phyloP scores from a whole-genome alignment of 53 echinoderm and acorn worm genomes.

The Echinarachnius parma region DNA sequence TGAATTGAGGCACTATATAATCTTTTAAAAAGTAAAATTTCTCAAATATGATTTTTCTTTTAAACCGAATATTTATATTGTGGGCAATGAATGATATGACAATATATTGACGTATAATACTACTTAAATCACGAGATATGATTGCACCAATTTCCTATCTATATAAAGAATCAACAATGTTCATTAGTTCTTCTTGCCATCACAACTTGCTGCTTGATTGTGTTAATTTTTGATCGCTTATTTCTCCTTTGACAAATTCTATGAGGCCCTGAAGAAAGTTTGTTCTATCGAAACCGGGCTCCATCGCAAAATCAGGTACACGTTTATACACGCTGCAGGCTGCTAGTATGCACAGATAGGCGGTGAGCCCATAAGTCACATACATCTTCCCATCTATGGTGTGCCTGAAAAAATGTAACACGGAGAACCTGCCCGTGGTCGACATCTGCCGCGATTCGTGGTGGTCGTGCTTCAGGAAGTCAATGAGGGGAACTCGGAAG shows the following conservation, averaged over 20 bases:
- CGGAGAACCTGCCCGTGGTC: conserved; percentile 31
- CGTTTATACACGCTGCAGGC: conserved; percentile 62
- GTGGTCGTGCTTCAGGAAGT: conserved; percentile 57
- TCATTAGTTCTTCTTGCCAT: too few relatives aligned
- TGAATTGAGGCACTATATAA: too few relatives aligned
- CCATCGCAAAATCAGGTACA: conserved; percentile 70
- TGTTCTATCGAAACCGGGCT: conserved; percentile 43
- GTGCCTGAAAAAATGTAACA: conserved; percentile 48
- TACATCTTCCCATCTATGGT: conserved; percentile 5
- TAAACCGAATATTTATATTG: too few relatives aligned
- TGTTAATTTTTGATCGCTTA: neutral
- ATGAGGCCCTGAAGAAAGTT: conserved; percentile 44
- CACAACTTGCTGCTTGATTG: neutral
- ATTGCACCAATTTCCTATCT: too few relatives aligned
- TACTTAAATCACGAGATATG: too few relatives aligned
- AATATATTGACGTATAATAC: too few relatives aligned
- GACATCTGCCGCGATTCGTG: conserved; percentile 41
- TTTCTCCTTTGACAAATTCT: neutral
- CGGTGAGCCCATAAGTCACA: conserved; percentile 71
- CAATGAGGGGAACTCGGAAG: conserved; percentile 69
- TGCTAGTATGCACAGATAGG: conserved; percentile 64
- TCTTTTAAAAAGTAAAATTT: too few relatives aligned
- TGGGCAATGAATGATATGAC: too few relatives aligned
- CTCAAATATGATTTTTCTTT: too few relatives aligned
- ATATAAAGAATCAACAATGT: too few relatives aligned